Base-by-base conservation (phyloP, 2,888 invertebrate species). In the Pollenia griseotomentosa region DNA sequence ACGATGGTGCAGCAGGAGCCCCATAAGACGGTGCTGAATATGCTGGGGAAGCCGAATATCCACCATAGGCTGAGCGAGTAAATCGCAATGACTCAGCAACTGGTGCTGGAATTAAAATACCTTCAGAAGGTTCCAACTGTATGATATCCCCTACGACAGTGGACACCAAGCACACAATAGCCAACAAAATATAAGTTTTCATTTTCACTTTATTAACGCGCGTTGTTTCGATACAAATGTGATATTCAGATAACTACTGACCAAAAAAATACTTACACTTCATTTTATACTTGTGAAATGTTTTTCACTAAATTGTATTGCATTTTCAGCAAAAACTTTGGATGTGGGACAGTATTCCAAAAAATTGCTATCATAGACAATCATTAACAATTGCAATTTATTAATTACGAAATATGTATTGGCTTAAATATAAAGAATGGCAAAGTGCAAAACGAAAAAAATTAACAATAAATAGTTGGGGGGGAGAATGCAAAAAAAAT, bases 61-160 rank as follows among this genome's bases (percentile, higher is more conserved):
- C 75, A 33, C 61, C 79, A 83, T 83, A 85, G 46, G 80, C 61
- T 9, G 75, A 75, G 16, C 88, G 87, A 68, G 85, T 66, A 23
- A 87, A 78, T 12, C 92, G 92, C 75, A 92, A 87, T 61, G 90
- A 89, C 78, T 92, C 90, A 14, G 91, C 92, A 78, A 91, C 57
- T n/a, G 91, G 91, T 1, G 90, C 92, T 48, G 92, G 92, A 53
- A 92, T 92, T n/a, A 92, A 89, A 73, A 92, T 92, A 40, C 92
- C 92, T 51, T 91, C 92, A 0, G 91, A 90, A 23, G 92, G 90
- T 86, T 91, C 91, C 88, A 92, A 78, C 61, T 91, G 92, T 85
- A 92, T 92, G n/a, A 89, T 89, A 80, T 90, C 90, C 3, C 89
- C 89, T 3, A 85, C 71, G 40, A 82, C 83, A 4, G 48, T 10